Evolutionary conservation across 2,113 vertebrate genomes (phyloP), one percentile per base, ranked within the genome.

Genomic region (Nothoprocta pentlandii): DNA sequence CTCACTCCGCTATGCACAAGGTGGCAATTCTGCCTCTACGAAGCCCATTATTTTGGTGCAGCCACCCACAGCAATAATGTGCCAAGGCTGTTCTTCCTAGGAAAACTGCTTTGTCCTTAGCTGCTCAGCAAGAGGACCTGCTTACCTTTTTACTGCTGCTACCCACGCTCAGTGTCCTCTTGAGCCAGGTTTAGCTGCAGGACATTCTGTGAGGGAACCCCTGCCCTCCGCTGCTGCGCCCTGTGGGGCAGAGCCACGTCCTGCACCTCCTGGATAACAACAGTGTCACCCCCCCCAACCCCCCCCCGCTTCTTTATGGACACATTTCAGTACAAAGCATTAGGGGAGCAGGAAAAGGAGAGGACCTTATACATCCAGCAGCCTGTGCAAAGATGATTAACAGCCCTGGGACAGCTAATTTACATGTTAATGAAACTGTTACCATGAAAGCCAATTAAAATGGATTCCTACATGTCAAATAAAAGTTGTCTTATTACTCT

Each of bases 381-480:
- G 87, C 90, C 94, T 93, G 68, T 86, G 92, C 91, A 78, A 89
- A 94, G 93, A 89, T 94, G 94, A 94, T 93, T 79, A 96, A 93
- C 93, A 96, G 92, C 91, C 94, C 89, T 94, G 85, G 75, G 95
- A 94, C 82, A 96, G 91, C 80, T 93, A 89, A 96, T 97, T 94
- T 96, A 95, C 92, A 97, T 92, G 92, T 90, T 96, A 96, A 97
- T 96, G 89, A 94, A 96, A 93, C 92, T 28, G 61, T 82, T 93
- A 80, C 78, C 91, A 83, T 68, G 87, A 91, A 95, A 94, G 64
- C 87, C 80, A 95, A 96, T 96, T 97, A 91, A 96, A 93, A 46
- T 87, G 69, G 92, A 95, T 96, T 97, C 95, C 95, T 93, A 90
- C 62, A 94, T 95, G 93, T 93, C 87, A 96, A 94, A 93, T 96